phyloP scores from a whole-genome alignment of 1,140 invertebrate species.

The Bemisia tabaci region DNA sequence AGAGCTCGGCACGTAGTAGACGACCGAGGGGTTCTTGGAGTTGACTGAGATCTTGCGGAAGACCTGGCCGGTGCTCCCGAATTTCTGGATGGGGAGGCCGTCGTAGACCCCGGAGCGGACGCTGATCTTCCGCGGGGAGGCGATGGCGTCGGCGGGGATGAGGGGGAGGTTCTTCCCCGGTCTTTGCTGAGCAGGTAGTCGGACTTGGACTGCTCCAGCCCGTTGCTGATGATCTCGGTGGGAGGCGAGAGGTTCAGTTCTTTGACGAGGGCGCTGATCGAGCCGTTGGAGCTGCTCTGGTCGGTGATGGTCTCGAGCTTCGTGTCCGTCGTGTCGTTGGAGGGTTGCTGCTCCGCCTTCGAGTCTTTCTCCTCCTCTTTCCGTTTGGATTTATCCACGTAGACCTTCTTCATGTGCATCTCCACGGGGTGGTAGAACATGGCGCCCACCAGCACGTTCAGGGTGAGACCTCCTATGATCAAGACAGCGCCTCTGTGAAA shows the following conservation, averaged over 20 bases:
- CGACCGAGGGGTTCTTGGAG: background rate
- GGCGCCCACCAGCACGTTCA: slow-evolving; percentile 71
- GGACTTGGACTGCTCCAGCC: background rate
- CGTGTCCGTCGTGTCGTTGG: background rate
- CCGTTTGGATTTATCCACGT: slow-evolving; percentile 17
- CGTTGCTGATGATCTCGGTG: background rate
- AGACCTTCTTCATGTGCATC: slow-evolving; percentile 53
- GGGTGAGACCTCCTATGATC: slow-evolving; percentile 63
- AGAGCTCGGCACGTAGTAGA: background rate
- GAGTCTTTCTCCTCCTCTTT: background rate
- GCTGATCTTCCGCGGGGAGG: slow-evolving; percentile 38
- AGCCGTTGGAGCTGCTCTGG: background rate
- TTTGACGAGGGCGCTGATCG: background rate
- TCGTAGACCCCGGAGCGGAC: slow-evolving; percentile 31
- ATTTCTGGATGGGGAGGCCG: slow-evolving; percentile 5
- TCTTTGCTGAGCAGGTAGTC: background rate
- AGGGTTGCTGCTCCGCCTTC: background rate
- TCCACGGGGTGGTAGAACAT: slow-evolving; percentile 71
- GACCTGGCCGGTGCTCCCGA: slow-evolving; percentile 20
- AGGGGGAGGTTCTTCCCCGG: background rate
- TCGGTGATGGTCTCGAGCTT: background rate
- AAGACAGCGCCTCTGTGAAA: slow-evolving; percentile 54
- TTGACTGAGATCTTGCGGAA: slow-evolving; percentile 3
- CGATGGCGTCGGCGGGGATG: slow-evolving; percentile 14
- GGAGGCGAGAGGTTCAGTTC: background rate